Evolutionary conservation across 2,797 vertebrate genomes (phyloP), one percentile per base, ranked within the genome.

Genomic region (Chaetophractus vellerosus): DNA sequence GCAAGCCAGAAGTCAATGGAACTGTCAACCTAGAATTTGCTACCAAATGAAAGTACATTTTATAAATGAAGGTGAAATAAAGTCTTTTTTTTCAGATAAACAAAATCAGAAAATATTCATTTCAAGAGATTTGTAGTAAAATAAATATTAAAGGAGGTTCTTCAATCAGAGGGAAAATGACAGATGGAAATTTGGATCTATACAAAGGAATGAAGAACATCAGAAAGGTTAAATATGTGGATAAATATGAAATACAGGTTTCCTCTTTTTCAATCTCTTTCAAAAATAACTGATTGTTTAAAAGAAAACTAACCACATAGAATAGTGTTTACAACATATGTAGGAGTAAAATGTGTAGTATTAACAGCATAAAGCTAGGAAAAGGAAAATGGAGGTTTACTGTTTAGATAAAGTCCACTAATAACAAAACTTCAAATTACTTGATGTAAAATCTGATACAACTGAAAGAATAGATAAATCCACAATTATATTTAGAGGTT

Each of bases 11-110:
- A 75, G n/a, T 55, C 31, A 61, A 14, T 26, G 24, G 52, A 4
- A 19, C 4, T 16, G 16, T 55, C 55, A 71, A 38, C 57, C 48
- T 81, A 23, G 19, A 93, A 71, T 79, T 93, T 94, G 7, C 28
- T 52, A 64, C 31, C 28, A 9, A 36, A 6, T 88, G 23, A 23
- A 85, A 95, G 89, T 57, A 52, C 0, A 63, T 55, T 64, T 88
- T 78, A 52, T 33, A 93, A 83, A 66, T 69, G n/a, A n/a, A n/a
- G n/a, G n/a, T n/a, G n/a, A n/a, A n/a, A n/a, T n/a, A n/a, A n/a
- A n/a, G n/a, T n/a, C n/a, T n/a, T n/a, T n/a, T 38, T 74, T 78
- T 72, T 28, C 38, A 59, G 19, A 61, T 91, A 87, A 84, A 71
- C 6, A 63, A 86, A 23, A 11, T 52, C 63, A 48, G 1, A 38